Evolutionary conservation across 2,797 vertebrate genomes (phyloP).

Genomic region (Rhinella marina): DNA sequence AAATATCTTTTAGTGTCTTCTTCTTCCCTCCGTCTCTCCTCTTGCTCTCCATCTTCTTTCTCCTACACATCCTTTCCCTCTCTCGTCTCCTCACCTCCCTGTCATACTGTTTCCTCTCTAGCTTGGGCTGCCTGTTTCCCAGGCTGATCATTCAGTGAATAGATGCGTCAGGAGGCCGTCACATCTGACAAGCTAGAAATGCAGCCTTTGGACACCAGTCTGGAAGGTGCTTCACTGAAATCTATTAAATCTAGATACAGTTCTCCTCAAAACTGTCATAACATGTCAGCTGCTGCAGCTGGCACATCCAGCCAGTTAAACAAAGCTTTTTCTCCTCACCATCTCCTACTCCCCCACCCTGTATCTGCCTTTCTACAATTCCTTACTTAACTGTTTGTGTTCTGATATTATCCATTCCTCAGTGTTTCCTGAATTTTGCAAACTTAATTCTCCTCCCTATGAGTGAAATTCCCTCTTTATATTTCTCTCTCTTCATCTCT

Average conservation of each 20-base stretch:
- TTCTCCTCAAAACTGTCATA: slow-evolving; percentile 60
- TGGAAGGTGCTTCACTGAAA: slow-evolving; percentile 59
- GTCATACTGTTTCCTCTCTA: slow-evolving; percentile 12
- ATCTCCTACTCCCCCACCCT: not conserved
- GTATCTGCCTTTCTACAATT: not conserved
- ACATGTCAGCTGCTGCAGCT: slow-evolving; percentile 54
- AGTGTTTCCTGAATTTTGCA: not conserved
- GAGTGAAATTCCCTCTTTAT: not conserved
- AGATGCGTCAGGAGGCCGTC: slow-evolving; percentile 58
- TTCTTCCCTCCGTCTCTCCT: not conserved
- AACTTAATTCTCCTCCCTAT: not conserved
- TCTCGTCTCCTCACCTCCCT: slow-evolving; percentile 19
- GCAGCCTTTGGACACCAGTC: slow-evolving; percentile 61
- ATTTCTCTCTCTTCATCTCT: not conserved
- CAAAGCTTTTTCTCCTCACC: slow-evolving; percentile 26
- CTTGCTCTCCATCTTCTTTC: not conserved
- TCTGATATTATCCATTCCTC: not conserved
- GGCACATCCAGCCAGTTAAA: slow-evolving; percentile 49
- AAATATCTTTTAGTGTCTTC: not conserved
- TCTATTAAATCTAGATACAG: slow-evolving; percentile 61
- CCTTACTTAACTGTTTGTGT: not conserved
- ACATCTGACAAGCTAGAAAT: slow-evolving; percentile 57
- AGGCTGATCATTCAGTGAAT: slow-evolving; percentile 58
- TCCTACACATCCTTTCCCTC: not conserved
- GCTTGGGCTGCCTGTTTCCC: slow-evolving; percentile 38